Base-by-base conservation (phyloP, 2,113 vertebrate genomes). In the Hyperoodon ampullatus region DNA sequence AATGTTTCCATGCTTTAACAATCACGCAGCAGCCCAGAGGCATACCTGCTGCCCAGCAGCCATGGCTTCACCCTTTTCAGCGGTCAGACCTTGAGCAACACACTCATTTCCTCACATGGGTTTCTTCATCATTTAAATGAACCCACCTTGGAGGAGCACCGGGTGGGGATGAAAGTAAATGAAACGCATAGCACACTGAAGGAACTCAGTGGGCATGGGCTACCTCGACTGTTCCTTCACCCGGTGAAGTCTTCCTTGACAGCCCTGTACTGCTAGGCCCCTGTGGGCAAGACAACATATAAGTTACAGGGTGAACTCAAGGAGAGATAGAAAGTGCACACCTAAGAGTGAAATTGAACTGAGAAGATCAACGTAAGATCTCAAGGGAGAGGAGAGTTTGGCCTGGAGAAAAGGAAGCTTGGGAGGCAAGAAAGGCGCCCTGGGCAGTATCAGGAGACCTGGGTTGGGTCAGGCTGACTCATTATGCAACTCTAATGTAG, bases 401-500 rank as follows among this genome's bases (percentile, higher is more conserved):
- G 30, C 39, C 55, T 65, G 58, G 80, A 96, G 42, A 53, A 94
- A 74, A 95, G 33, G n/a, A 55, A 28, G 8, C 55, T 8, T 33
- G 19, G 72, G 16, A 13, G 16, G n/a, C 18, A 66, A 72, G 66
- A 77, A 74, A 68, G 6, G 4, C 39, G 18, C 23, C 35, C 63
- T 19, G 30, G 44, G 66, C 30, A 0, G 11, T 0, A 1, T 80
- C 66, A 66, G 77, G 35, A 88, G n/a, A 5, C 5, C 55, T 18
- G 60, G 30, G 15, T 47, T 15, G 1, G 14, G 9, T 61, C 44
- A 44, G 19, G 61, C 53, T 35, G 14, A 55, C 30, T 23, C 61
- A 39, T 33, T 21, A 1, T 3, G 28, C 28, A 35, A 13, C 4
- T 42, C 24, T 60, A 47, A 30, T 1, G 35, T 8, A 0, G 6